A percentile compares a stretch with the other conserved stretches of the same genome.
phyloP scores from a whole-genome alignment of 2,113 vertebrate genomes.

The Syngnathoides biaculeatus region DNA sequence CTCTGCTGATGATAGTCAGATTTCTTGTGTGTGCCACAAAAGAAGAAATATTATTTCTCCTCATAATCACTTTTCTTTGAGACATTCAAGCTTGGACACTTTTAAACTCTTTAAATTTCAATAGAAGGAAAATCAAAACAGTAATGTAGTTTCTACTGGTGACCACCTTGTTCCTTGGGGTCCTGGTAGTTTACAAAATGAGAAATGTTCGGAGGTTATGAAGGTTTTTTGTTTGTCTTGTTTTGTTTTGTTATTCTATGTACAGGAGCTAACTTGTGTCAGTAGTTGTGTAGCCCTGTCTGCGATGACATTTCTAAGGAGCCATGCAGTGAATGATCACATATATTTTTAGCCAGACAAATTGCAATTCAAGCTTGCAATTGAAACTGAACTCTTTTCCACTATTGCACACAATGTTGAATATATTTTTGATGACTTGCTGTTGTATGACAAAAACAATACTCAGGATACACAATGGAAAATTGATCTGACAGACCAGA shows the following conservation, averaged over 20 bases:
- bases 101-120: no score
- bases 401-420: constrained; percentile 6
- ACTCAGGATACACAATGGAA: not conserved
- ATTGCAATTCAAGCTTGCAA: constrained; percentile 57
- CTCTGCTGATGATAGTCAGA: no score
- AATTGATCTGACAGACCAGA: not conserved
- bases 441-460: not conserved
- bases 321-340: constrained; percentile 26
- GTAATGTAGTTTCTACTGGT: no score
- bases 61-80: no score
- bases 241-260: not conserved
- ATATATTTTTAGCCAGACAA: constrained; percentile 64
- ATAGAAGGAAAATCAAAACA: no score
- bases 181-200: not conserved
- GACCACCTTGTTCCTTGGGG: not conserved
- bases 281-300: constrained; percentile 5
- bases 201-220: no score
- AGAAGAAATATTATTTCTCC: no score
- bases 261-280: constrained; percentile 8
- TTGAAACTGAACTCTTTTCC: constrained; percentile 46
- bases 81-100: no score
- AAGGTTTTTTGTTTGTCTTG: not conserved
- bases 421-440: not conserved
- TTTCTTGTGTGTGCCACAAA: no score
- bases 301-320: constrained; percentile 52